Evolutionary conservation across 2,888 invertebrate species (phyloP).

Genomic region (Marasmarcha lunaedactyla): DNA sequence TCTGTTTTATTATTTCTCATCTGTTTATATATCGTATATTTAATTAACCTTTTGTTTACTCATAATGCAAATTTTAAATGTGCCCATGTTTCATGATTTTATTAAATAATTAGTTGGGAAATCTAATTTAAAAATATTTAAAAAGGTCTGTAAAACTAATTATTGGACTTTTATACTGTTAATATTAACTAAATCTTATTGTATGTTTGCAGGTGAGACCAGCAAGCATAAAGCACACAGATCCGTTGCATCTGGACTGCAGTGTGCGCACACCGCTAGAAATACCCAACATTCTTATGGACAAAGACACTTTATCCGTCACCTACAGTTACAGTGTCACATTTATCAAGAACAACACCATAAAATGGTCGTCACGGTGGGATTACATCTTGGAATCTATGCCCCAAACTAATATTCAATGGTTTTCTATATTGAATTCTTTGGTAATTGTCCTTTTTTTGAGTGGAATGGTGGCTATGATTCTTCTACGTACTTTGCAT

Average conservation of each 20-base stretch:
- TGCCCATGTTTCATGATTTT: too few relatives aligned
- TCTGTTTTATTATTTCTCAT: too few relatives aligned
- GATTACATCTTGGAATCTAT: conserved; percentile 98
- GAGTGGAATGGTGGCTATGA: conserved; percentile 99
- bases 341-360: conserved; percentile 82
- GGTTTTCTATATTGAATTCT: conserved; percentile 99
- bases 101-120: too few relatives aligned
- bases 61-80: too few relatives aligned
- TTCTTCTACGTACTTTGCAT: conserved; percentile 94
- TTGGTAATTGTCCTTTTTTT: conserved; percentile 96
- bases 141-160: too few relatives aligned
- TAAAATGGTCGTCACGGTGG: conserved; percentile 99
- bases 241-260: conserved; percentile 58
- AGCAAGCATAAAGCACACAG: conserved; percentile 66
- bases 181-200: too few relatives aligned
- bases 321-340: conserved; percentile 89
- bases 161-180: too few relatives aligned
- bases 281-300: conserved; percentile 72
- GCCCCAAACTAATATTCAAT: conserved; percentile 98
- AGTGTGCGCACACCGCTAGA: conserved; percentile 74
- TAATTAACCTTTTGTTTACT: too few relatives aligned
- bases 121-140: too few relatives aligned
- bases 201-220: conserved; percentile 49
- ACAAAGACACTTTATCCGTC: conserved; percentile 70
- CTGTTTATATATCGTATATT: too few relatives aligned